These are phyloP conservation scores for Carassius carassius DNA, from an alignment of 2,113 vertebrate genomes.

Conservation along the genomic window DNA sequence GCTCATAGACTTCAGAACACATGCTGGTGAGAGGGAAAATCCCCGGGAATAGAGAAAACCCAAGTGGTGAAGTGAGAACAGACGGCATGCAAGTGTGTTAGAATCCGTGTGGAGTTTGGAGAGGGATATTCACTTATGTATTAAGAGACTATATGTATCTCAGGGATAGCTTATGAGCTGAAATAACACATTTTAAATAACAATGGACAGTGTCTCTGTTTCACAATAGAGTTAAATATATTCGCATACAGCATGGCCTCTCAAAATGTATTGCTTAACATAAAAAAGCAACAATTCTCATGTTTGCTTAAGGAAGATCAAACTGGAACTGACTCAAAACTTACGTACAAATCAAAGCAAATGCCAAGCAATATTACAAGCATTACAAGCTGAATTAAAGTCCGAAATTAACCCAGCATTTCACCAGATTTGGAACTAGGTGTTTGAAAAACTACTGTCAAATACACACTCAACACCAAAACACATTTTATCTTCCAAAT, in stretches of 20 bases:
- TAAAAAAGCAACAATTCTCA: not conserved
- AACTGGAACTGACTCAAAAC: too few relatives aligned
- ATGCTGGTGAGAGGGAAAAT: slow-evolving; percentile 33
- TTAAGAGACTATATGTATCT: slow-evolving; percentile 15
- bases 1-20: slow-evolving; percentile 15
- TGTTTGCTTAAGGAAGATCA: not conserved
- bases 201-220: too few relatives aligned
- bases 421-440: not conserved
- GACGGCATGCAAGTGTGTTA: slow-evolving; percentile 42
- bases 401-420: not conserved
- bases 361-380: too few relatives aligned
- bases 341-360: too few relatives aligned
- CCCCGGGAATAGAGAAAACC: slow-evolving; percentile 19
- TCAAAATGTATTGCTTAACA: not conserved
- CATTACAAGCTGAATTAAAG: not conserved
- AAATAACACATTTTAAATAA: not conserved
- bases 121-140: not conserved
- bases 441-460: not conserved
- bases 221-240: too few relatives aligned
- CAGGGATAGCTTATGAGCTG: not conserved
- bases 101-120: not conserved
- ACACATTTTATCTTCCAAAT: not conserved
- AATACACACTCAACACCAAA: not conserved
- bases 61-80: slow-evolving; percentile 26
- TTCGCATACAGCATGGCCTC: not conserved